phyloP scores from a whole-genome alignment of 2,113 vertebrate species.

The Oryzias celebensis region DNA sequence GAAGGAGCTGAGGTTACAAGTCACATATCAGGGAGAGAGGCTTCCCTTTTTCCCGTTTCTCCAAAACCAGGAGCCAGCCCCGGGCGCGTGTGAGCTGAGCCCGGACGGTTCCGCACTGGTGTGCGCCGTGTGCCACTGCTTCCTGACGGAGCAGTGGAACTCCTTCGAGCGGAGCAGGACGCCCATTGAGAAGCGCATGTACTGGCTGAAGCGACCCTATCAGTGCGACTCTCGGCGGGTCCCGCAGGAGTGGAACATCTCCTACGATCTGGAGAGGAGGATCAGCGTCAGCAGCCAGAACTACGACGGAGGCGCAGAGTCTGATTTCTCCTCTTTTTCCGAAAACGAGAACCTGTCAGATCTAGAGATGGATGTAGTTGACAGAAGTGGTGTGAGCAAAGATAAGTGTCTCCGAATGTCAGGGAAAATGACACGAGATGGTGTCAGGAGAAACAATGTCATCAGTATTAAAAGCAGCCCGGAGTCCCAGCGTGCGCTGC shows the following conservation, averaged over 20 bases:
- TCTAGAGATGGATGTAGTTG: conserved; percentile 73
- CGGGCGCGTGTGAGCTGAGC: conserved; percentile 84
- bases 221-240: conserved; percentile 83
- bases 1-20: conserved; percentile 84
- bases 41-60: conserved; percentile 90
- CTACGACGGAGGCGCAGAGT: conserved; percentile 78
- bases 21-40: conserved; percentile 77
- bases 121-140: conserved; percentile 93
- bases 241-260: conserved; percentile 84
- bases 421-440: conserved; percentile 58
- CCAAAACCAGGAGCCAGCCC: conserved; percentile 93
- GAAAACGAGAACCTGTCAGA: conserved; percentile 83
- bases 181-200: conserved; percentile 94
- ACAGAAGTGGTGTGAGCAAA: conserved; percentile 49
- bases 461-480: conserved; percentile 75
- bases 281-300: conserved; percentile 67
- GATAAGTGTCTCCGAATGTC: conserved; percentile 63
- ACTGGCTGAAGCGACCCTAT: conserved; percentile 93
- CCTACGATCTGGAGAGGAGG: conserved; percentile 79
- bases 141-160: conserved; percentile 93
- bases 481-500: conserved; percentile 62
- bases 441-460: conserved; percentile 61
- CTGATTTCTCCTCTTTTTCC: conserved; percentile 86
- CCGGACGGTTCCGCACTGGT: conserved; percentile 86
- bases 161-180: conserved; percentile 91